These are phyloP conservation scores for Dunckerocampus dactyliophorus DNA, from an alignment of 2,113 vertebrate species.

Conservation along the genomic window DNA sequence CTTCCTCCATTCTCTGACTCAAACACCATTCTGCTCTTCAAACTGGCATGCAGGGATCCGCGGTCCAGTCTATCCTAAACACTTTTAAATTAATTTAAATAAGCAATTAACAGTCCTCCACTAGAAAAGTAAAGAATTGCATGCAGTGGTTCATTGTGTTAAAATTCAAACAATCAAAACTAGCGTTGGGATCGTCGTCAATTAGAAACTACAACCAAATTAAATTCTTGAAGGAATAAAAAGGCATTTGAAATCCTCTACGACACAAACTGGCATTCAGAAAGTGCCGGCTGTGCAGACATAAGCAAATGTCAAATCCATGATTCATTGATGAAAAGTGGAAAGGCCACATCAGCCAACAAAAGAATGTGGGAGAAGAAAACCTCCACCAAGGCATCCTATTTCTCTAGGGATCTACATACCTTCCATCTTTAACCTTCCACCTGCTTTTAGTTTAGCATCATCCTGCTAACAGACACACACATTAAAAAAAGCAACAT, in stretches of 20 bases:
- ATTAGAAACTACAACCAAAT: slow-evolving; percentile 8
- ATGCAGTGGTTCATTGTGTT: no score
- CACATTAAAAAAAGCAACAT: not conserved
- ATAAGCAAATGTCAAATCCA: slow-evolving; percentile 17
- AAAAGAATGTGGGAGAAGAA: not conserved
- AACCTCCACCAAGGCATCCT: not conserved
- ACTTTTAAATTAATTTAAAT: no score
- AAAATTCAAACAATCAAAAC: not conserved
- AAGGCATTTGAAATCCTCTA: not conserved
- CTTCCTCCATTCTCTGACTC: no score
- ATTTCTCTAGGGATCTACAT: not conserved
- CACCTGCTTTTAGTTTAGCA: not conserved
- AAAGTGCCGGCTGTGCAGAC: slow-evolving; percentile 53
- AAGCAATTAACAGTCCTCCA: no score
- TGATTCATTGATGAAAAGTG: not conserved
- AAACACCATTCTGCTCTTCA: no score
- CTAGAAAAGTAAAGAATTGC: no score
- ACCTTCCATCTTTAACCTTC: not conserved
- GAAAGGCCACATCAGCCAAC: slow-evolving; percentile 31
- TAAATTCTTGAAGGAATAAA: slow-evolving; percentile 14
- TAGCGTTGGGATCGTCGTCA: no score
- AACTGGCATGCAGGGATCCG: no score
- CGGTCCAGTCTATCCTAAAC: no score
- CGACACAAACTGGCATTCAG: slow-evolving; percentile 17
- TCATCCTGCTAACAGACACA: not conserved